Base-by-base conservation (phyloP, 2,797 vertebrate species). In the Pantherophis vulpinus region DNA sequence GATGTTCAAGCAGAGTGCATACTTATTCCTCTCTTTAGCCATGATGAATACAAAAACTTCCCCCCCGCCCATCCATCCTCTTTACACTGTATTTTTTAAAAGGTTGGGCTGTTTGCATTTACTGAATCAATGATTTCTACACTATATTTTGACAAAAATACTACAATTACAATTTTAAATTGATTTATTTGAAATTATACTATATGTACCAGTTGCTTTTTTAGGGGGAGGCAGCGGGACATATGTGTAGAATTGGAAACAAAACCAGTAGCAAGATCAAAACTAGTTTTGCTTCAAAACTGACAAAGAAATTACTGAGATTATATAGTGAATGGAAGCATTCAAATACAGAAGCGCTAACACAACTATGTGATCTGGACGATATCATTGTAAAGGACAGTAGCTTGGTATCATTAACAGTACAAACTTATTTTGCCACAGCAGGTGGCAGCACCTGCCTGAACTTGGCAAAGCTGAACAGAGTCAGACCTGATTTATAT, bases 1-100 rank as follows among this genome's bases (percentile, higher is more conserved):
- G 96, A 96, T 96, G 95, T 92, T 93, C 95, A 96, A 94, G 94
- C 94, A 95, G 95, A 96, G 94, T 96, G 93, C 0, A 6, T 3
- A 0, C 29, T 0, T 87, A 90, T 91, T 25, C 0, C 10, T 94
- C 27, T 87, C 29, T 86, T 9, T 90, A 29, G 7, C 0, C 8
- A 14, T 91, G 56, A 83, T 47, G 74, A 83, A 83, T 83, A 47
- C 74, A 83, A 47, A 83, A 83, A 12, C n/a, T 32, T 18, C 8
- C 55, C 5, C 3, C 1, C 8, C 27, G 25, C 27, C 47, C 13
- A 29, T 27, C 88, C 37, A 16, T 47, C 27, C 29, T 32, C 51
- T 51, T 70, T 42, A 27, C 16, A 32, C 25, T 3, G 55, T 29
- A 25, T 87, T 88, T 91, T 29, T 54, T 59, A 37, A 25, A 86